Conservation (phyloP, 2,888 invertebrate species). For the Bedellia somnulentella region DNA sequence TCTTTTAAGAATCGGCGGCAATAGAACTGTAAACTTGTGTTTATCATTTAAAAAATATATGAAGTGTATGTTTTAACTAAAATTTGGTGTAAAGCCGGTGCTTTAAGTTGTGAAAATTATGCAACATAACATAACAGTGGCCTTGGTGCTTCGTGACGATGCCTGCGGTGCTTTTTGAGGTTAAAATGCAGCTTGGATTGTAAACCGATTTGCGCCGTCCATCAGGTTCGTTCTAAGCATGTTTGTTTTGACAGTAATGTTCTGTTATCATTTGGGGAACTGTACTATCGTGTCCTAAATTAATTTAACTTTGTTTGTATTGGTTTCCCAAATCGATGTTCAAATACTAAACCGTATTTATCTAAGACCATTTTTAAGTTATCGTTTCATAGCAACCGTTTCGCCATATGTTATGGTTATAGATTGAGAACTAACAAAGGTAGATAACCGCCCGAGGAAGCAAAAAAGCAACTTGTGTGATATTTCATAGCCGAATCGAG, state of each 20-base stretch:
- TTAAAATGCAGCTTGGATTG: constrained; percentile 58
- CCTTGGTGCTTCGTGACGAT: constrained; percentile 50
- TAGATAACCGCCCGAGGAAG: no score
- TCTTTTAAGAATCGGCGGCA: no score
- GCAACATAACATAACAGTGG: constrained; percentile 54
- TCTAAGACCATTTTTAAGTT: no score
- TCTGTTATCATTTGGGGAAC: constrained; percentile 14
- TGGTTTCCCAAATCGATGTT: no score
- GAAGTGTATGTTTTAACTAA: constrained; percentile 52
- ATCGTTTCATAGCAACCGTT: no score
- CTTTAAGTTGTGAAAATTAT: constrained; percentile 45
- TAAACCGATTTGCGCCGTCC: constrained; percentile 48
- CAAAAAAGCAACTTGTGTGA: no score
- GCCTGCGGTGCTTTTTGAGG: constrained; percentile 53
- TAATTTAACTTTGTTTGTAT: constrained; percentile 15
- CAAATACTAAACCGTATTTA: no score
- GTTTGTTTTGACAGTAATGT: constrained; percentile 23
- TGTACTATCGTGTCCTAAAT: constrained; percentile 39
- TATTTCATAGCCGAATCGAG: no score
- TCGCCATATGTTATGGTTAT: no score
- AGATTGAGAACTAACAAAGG: no score
- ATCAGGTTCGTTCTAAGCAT: constrained; percentile 51
- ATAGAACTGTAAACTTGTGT: constrained; percentile 54
- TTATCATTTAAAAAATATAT: no score
- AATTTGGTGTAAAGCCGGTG: constrained; percentile 32